Conservation (phyloP, 2,888 invertebrate species). For the Pedicia rivosa region DNA sequence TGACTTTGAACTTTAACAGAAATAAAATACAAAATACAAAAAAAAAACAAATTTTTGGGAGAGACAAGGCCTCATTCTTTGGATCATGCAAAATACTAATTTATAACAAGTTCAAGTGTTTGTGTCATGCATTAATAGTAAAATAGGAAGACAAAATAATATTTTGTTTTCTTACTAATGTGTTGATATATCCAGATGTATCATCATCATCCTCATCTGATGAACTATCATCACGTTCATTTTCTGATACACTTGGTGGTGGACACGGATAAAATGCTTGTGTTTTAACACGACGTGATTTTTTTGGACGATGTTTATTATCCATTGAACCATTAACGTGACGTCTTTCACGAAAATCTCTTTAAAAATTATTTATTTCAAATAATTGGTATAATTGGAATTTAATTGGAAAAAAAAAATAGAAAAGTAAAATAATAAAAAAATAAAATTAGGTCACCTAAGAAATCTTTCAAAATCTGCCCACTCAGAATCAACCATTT, state of each 20-base stretch:
- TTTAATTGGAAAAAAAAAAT: background rate
- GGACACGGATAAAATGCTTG: conserved; percentile 30
- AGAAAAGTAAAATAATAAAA: background rate
- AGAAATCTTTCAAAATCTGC: conserved; percentile 28
- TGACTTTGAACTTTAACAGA: no score
- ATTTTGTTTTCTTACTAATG: conserved; percentile 31
- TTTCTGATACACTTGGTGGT: conserved; percentile 22
- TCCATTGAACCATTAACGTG: conserved; percentile 25
- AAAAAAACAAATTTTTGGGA: no score
- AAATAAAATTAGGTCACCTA: conserved; percentile 10
- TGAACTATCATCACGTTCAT: conserved; percentile 22
- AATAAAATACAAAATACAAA: no score
- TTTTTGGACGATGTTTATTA: conserved; percentile 21
- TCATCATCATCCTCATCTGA: conserved; percentile 23
- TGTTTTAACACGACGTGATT: conserved; percentile 23
- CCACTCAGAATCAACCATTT: conserved; percentile 29
- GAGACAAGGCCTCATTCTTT: no score
- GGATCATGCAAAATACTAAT: no score
- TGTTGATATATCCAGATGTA: conserved; percentile 28
- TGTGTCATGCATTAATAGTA: no score
- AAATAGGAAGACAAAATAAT: no score
- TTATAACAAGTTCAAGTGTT: no score
- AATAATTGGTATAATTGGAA: no score
- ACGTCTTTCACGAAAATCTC: conserved; percentile 26
- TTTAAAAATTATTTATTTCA: conserved; percentile 14